Conservation (phyloP, 2,113 vertebrate species). For the Nyctibius bracteatus region DNA sequence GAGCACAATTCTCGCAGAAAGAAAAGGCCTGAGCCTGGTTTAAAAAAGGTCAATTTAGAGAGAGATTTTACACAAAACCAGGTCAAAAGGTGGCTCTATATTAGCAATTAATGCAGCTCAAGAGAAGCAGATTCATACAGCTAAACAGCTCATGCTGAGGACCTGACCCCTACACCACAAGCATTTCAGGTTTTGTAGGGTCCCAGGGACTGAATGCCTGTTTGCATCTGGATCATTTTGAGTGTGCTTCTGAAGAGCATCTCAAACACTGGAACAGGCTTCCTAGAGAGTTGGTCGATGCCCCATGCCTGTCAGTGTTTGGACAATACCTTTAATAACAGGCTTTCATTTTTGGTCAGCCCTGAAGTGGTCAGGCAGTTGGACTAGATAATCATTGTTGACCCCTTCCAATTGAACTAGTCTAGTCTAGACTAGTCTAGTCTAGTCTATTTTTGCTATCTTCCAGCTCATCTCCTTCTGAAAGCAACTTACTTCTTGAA, state of each 20-base stretch:
- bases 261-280: background rate
- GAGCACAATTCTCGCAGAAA: background rate
- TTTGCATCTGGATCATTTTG: background rate
- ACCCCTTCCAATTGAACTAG: background rate
- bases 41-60: background rate
- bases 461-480: background rate
- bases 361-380: background rate
- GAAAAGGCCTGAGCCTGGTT: background rate
- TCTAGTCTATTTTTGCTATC: background rate
- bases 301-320: background rate
- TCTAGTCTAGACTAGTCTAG: background rate
- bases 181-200: background rate
- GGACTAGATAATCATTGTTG: background rate
- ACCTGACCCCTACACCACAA: background rate
- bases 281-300: background rate
- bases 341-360: background rate
- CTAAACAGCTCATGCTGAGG: background rate
- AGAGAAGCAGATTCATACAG: background rate
- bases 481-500: background rate
- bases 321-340: background rate
- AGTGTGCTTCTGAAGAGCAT: background rate
- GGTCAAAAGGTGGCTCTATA: background rate
- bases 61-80: background rate
- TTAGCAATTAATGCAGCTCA: background rate
- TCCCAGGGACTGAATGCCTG: background rate